Evolutionary conservation across 2,113 vertebrate genomes (phyloP).

Genomic region (Puma concolor): DNA sequence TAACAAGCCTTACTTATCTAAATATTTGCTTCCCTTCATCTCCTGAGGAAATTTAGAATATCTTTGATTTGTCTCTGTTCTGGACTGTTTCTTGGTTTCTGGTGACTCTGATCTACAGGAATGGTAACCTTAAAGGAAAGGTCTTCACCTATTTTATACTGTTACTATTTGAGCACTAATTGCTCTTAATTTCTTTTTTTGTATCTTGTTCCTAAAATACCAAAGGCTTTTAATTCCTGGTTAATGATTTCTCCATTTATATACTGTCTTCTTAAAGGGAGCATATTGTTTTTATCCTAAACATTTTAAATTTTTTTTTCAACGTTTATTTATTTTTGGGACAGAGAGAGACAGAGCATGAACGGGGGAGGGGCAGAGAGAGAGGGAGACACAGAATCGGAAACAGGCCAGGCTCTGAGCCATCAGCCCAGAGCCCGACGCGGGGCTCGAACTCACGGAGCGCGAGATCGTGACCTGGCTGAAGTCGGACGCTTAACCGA

Average conservation of each 20-base stretch:
- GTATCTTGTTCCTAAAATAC: slow-evolving; percentile 2
- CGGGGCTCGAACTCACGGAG: no score
- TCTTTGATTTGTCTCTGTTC: not conserved
- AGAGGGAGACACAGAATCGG: no score
- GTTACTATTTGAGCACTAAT: not conserved
- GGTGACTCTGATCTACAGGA: not conserved
- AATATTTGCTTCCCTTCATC: slow-evolving; percentile 18
- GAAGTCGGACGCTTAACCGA: no score
- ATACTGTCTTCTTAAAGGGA: slow-evolving; percentile 10
- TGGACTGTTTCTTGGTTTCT: slow-evolving; percentile 27
- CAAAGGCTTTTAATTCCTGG: slow-evolving; percentile 36
- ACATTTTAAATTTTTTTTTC: slow-evolving; percentile 48
- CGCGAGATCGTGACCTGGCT: no score
- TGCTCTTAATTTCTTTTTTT: slow-evolving; percentile 35
- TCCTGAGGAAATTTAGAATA: not conserved
- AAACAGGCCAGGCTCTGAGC: no score
- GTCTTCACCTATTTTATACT: slow-evolving; percentile 6
- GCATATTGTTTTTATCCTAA: not conserved
- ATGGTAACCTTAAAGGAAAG: slow-evolving; percentile 55
- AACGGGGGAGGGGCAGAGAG: no score
- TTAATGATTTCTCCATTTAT: slow-evolving; percentile 17
- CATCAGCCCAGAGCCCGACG: no score
- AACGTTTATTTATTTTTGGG: no score
- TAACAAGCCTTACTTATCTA: not conserved
- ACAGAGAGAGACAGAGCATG: no score